These are phyloP conservation scores for Melanotaenia duboulayi DNA, from an alignment of 2,113 vertebrate species.

Conservation along the genomic window DNA sequence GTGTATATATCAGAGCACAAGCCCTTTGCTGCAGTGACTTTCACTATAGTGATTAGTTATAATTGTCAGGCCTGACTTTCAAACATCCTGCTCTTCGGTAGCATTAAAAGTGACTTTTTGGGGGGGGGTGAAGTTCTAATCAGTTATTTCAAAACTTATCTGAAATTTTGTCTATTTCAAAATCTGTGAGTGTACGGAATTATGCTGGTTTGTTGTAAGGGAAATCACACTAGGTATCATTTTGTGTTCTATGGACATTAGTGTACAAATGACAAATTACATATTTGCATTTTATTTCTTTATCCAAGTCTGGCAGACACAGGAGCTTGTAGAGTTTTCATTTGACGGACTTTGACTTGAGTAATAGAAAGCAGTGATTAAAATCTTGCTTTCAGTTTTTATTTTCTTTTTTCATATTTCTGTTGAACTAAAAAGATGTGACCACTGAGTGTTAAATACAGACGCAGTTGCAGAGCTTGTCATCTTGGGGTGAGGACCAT, in stretches of 20 bases:
- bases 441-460: conserved; percentile 55
- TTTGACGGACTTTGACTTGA: conserved; percentile 55
- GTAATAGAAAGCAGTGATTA: conserved; percentile 50
- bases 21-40: conserved; percentile 62
- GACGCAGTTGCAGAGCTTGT: conserved; percentile 69
- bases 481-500: conserved; percentile 72
- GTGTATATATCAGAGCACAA: conserved; percentile 54
- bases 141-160: conserved; percentile 59
- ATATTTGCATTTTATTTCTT: conserved; percentile 25
- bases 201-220: conserved; percentile 56
- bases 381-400: conserved; percentile 48
- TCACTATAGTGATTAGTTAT: conserved; percentile 52
- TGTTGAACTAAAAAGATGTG: conserved; percentile 50
- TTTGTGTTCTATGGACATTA: conserved; percentile 61
- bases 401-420: conserved; percentile 55
- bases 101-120: conserved; percentile 57
- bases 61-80: conserved; percentile 51
- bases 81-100: conserved; percentile 57
- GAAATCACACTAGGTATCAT: conserved; percentile 55
- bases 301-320: conserved; percentile 32
- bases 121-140: conserved; percentile 59
- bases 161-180: conserved; percentile 55
- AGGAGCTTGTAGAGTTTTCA: conserved; percentile 55
- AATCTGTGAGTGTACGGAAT: conserved; percentile 64
- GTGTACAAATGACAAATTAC: background rate